Percentiles rank a stretch among this genome's conserved stretches.
Evolutionary conservation across 2,113 vertebrate species (phyloP).

Genomic region (Platysternon megacephalum): DNA sequence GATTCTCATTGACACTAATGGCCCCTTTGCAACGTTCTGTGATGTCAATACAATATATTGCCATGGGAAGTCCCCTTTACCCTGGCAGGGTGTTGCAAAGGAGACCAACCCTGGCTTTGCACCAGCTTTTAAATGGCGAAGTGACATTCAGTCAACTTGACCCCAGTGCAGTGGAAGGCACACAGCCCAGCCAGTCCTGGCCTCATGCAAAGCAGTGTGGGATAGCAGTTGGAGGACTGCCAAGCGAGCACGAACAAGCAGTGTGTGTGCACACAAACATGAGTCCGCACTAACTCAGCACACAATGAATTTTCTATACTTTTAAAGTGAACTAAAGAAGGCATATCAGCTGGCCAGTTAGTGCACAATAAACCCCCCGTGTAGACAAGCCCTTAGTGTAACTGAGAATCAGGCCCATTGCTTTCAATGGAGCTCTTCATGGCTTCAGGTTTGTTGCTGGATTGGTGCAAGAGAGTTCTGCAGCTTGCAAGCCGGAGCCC

Average conservation of each 20-base stretch:
- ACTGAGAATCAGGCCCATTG: neutral
- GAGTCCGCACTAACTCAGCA: neutral
- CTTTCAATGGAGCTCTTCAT: neutral
- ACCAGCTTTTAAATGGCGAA: neutral
- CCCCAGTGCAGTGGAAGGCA: neutral
- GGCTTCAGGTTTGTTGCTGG: neutral
- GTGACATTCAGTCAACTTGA: neutral
- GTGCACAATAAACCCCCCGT: neutral
- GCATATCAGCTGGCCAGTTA: neutral
- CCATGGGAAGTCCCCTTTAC: neutral
- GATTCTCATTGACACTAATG: neutral
- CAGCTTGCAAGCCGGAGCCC: neutral
- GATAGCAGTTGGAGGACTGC: neutral
- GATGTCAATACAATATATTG: neutral
- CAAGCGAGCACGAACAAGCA: neutral
- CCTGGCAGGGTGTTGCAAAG: neutral
- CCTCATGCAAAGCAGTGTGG: neutral
- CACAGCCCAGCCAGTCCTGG: neutral
- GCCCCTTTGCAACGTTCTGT: neutral
- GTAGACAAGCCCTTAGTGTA: neutral
- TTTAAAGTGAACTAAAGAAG: neutral
- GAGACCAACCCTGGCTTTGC: neutral
- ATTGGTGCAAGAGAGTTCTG: no score
- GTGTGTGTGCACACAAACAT: neutral
- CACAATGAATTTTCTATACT: neutral